Conservation (phyloP, 2,797 vertebrate genomes). For the Malurus splendens region DNA sequence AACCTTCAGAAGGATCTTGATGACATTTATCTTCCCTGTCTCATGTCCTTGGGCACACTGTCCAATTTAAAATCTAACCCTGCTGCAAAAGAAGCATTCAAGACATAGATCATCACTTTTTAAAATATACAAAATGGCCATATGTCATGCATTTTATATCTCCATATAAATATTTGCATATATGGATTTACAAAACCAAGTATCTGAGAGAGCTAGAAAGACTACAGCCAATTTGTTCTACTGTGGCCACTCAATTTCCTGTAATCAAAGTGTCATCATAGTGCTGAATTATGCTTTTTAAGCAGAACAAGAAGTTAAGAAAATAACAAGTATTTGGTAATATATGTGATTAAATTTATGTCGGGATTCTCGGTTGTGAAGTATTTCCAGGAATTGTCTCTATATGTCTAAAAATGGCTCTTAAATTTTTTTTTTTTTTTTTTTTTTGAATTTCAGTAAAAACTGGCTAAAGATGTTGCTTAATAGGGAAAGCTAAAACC, state of each 20-base stretch:
- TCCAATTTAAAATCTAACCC: not conserved
- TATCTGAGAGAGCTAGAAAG: not conserved
- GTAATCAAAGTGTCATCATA: not conserved
- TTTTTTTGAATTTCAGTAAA: not conserved
- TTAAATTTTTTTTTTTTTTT: not conserved
- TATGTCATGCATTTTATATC: not conserved
- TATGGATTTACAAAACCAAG: not conserved
- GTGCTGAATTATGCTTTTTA: not conserved
- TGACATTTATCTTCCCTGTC: not conserved
- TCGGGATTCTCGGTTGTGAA: not conserved
- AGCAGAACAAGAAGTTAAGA: not conserved
- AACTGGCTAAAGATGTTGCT: not conserved
- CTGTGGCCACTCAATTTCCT: not conserved
- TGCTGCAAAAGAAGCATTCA: not conserved
- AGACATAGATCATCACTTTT: not conserved
- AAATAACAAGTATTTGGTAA: not conserved
- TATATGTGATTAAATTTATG: not conserved
- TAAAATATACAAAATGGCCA: not conserved
- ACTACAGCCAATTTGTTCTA: not conserved
- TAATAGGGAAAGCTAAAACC: not conserved
- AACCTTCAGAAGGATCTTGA: not conserved
- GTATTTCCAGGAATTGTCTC: not conserved
- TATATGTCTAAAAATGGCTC: not conserved
- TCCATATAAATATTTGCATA: not conserved
- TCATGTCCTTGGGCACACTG: not conserved